Evolutionary conservation across 1,140 invertebrate genomes (phyloP), one percentile per base, ranked within the genome.

Genomic region (Drosophila nannoptera): DNA sequence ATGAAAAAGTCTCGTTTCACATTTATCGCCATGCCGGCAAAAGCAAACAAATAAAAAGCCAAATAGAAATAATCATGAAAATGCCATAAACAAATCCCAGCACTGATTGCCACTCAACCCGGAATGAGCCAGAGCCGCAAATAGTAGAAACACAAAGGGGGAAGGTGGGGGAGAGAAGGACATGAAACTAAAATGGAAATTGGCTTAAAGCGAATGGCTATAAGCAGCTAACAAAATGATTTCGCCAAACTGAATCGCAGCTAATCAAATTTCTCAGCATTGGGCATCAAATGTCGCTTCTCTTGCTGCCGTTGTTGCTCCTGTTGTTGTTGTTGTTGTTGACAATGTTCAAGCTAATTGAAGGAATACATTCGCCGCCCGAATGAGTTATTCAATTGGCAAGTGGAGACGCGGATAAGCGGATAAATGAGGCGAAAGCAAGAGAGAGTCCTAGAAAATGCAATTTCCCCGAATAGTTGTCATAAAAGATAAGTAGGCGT

Each of bases 51-150:
- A 67, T 73, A 81, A 69, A 76, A 75, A 49, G 6, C 22, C 4
- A 63, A 64, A 56, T 56, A 56, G 61, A 80, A 80, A 82, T 77
- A 70, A 77, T 48, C 78, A 77, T 77, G 62, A 77, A 81, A 81
- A 70, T 48, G 35, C 45, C 54, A 81, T 82, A 74, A 77, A 67
- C 67, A 80, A 75, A 70, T 82, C 69, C 49, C 22, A 66, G 32
- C 46, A 60, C 75, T 70, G 72, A 82, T 69, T 84, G 80, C 72
- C 72, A 73, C 73, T 69, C 65, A 77, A 45, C 12, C 5, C 38
- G 49, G 29, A 49, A 31, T 33, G 4, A 9, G 38, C 6, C 4
- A 45, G 4, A 9, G 38, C 8, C 4, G 11, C n/a, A 49, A 50
- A 32, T 7, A 7, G 12, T 9, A 45, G 31, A 50, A 50, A 31